A percentile compares a stretch with the other conserved stretches of the same genome.
Evolutionary conservation across 2,888 invertebrate genomes (phyloP).

Genomic region (Heliconius erato): DNA sequence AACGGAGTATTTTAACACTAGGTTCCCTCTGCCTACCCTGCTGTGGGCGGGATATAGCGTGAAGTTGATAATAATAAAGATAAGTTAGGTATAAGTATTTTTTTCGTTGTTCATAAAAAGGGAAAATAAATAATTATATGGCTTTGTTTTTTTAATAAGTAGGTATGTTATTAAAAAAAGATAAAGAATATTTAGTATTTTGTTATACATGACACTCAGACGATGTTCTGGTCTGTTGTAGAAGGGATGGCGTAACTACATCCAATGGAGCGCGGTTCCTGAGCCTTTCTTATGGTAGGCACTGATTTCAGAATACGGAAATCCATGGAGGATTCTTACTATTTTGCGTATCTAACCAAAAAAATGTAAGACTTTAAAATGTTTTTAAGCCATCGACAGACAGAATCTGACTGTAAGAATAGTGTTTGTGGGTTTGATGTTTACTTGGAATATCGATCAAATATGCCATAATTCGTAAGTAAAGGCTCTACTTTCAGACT

Average conservation of each 20-base stretch:
- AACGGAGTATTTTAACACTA: too few species aligned
- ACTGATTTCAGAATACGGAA: slow-evolving; percentile 71
- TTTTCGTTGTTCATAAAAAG: neutral
- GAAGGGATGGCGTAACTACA: slow-evolving; percentile 71
- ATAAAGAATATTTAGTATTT: slow-evolving; percentile 8
- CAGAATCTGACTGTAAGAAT: too few species aligned
- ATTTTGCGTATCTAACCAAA: neutral
- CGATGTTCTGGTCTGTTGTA: slow-evolving; percentile 59
- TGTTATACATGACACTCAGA: slow-evolving; percentile 61
- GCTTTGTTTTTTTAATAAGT: neutral
- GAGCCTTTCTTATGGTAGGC: slow-evolving; percentile 78
- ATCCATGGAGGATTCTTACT: slow-evolving; percentile 57
- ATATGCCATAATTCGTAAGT: too few species aligned
- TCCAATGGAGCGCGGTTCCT: slow-evolving; percentile 84
- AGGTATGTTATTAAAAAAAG: neutral
- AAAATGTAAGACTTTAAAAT: too few species aligned
- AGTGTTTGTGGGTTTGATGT: too few species aligned
- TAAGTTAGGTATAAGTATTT: neutral
- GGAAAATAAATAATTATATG: neutral
- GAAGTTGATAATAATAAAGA: too few species aligned
- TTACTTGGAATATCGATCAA: too few species aligned
- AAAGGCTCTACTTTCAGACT: too few species aligned
- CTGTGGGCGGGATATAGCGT: too few species aligned
- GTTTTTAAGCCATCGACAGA: too few species aligned
- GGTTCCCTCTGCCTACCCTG: too few species aligned